A percentile compares a stretch with the other conserved stretches of the same genome.
Conservation (phyloP, 2,797 vertebrate species). For the Coregonus sp. region DNA sequence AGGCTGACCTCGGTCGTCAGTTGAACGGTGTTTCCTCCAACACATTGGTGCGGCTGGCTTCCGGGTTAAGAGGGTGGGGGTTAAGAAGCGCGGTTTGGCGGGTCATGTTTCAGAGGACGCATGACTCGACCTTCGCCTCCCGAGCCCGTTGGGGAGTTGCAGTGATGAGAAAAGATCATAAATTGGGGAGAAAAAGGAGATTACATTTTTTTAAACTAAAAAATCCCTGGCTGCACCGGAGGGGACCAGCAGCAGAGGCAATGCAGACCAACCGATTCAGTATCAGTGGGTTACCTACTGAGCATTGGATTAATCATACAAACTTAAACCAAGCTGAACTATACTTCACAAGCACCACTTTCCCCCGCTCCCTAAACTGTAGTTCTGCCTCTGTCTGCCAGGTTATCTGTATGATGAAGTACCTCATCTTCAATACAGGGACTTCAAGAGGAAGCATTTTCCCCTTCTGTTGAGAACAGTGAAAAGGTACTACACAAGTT, state of each 20-base stretch:
- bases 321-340: slow-evolving; percentile 59
- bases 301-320: slow-evolving; percentile 62
- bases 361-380: slow-evolving; percentile 40
- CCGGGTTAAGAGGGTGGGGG: no score
- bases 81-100: no score
- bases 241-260: slow-evolving; percentile 35
- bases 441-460: slow-evolving; percentile 21
- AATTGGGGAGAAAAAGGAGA: no score
- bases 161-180: no score
- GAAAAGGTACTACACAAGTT: slow-evolving; percentile 27
- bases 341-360: slow-evolving; percentile 44
- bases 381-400: slow-evolving; percentile 24
- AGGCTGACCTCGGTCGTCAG: no score
- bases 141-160: no score
- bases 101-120: no score
- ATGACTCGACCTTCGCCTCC: no score
- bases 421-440: slow-evolving; percentile 44
- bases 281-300: slow-evolving; percentile 37
- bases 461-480: background rate
- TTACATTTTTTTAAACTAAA: no score
- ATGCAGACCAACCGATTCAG: slow-evolving; percentile 46
- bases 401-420: slow-evolving; percentile 60
- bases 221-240: slow-evolving; percentile 40
- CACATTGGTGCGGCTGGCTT: no score
- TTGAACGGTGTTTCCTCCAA: no score